Conservation (phyloP, 2,888 invertebrate species). For the Nomada lathburiana region DNA sequence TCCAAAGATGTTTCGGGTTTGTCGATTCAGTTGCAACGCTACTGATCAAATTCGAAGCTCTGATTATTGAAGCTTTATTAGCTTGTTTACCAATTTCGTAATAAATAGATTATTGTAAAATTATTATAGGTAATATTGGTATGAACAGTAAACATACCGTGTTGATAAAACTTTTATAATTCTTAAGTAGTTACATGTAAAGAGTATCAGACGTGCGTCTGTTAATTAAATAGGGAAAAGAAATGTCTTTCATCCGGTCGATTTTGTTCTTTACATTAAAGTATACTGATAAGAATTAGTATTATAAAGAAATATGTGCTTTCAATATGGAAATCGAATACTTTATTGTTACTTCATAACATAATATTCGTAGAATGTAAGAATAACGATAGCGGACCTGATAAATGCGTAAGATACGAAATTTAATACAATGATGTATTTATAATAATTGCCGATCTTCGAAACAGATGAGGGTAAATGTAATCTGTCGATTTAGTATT, state of each 20-base stretch:
- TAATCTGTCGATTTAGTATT: neutral
- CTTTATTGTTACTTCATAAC: neutral
- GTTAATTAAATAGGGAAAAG: neutral
- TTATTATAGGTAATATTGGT: neutral
- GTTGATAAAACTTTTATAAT: constrained; percentile 15
- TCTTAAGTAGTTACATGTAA: neutral
- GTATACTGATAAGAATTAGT: neutral
- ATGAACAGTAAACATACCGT: constrained; percentile 1
- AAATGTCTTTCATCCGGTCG: constrained; percentile 2
- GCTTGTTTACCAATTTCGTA: neutral
- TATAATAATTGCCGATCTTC: neutral
- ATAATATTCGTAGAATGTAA: neutral
- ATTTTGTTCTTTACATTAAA: neutral
- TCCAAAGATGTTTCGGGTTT: neutral
- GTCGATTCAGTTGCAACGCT: neutral
- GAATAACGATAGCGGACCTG: neutral
- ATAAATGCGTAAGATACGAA: neutral
- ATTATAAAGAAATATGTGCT: neutral
- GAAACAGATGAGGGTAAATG: neutral
- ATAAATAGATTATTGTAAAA: neutral
- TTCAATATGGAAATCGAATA: neutral
- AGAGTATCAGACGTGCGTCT: neutral
- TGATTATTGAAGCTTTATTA: constrained; percentile 1
- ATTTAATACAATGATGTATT: constrained; percentile 7
- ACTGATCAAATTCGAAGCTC: neutral